Base-by-base conservation (phyloP, 2,113 vertebrate genomes). In the Tympanuchus pallidicinctus region DNA sequence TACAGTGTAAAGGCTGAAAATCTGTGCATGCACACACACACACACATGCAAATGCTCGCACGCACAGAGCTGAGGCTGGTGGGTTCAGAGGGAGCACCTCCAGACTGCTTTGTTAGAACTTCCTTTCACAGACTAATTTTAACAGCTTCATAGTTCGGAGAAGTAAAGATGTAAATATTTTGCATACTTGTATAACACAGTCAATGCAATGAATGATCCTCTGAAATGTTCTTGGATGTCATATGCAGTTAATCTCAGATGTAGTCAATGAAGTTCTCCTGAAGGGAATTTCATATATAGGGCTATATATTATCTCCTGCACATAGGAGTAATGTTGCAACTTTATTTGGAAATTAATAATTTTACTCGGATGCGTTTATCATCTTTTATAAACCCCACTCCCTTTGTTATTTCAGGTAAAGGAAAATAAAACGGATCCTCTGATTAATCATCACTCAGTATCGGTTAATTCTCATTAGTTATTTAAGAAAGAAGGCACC, bases 101-200 rank as follows among this genome's bases (percentile, higher is more conserved):
- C 97, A 97, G 97, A 97, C 94, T 89, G 95, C 73, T 89, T 82
- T 95, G 92, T 95, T 96, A 96, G 96, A 97, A 97, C 88, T 92
- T 87, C 90, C 59, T 36, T 95, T 97, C 95, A 96, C 96, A 94
- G 97, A 78, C 82, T 94, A 96, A 96, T 93, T 94, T 97, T 95
- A 97, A 96, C 97, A 96, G 94, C 91, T 97, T 96, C 80, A 89
- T 96, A 92, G 97, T 97, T 95, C 92, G 91, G 94, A 93, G 66
- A 76, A 88, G 83, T 90, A 82, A 92, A 97, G 94, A 97, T 92
- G 95, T 97, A 96, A 97, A 98, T 97, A 97, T 96, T 97, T 97
- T 97, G 97, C 97, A 97, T 97, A 63, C 52, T 94, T 96, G 91
- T 92, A 94, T 92, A 93, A 96, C 94, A 96, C 95, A 95, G 97